Percentiles rank a stretch among this genome's conserved stretches.
phyloP scores from a whole-genome alignment of 2,113 vertebrate genomes.

The Prionailurus viverrinus region DNA sequence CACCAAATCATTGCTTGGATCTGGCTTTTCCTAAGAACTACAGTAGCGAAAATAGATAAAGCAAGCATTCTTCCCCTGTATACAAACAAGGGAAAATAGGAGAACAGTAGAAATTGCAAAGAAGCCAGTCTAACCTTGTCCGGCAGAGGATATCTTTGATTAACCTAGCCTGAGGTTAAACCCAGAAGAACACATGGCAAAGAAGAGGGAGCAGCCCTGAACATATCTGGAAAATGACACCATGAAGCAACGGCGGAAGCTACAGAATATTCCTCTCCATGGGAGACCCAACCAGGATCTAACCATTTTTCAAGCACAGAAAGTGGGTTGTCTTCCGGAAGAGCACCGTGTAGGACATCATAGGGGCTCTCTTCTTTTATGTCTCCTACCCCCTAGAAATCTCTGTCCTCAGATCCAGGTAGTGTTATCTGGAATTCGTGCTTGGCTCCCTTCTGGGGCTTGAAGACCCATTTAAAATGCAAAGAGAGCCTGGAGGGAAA shows the following conservation, averaged over 20 bases:
- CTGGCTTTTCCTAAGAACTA: constrained; percentile 13
- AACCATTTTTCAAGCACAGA: background rate
- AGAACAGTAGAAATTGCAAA: background rate
- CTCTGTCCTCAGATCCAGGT: background rate
- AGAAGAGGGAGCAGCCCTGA: background rate
- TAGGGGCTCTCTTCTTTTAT: background rate
- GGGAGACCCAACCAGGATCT: background rate
- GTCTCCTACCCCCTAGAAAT: background rate
- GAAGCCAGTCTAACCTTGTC: background rate
- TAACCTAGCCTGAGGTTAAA: background rate
- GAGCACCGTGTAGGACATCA: background rate
- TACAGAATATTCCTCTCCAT: background rate
- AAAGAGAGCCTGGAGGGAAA: constrained; percentile 39
- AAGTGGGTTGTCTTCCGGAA: background rate
- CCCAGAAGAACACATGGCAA: background rate
- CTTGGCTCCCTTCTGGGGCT: constrained; percentile 9
- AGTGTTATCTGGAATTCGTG: constrained; percentile 9
- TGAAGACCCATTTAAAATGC: constrained; percentile 49
- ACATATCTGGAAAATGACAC: background rate
- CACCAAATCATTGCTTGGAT: background rate
- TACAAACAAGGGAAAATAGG: background rate
- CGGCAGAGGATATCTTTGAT: background rate
- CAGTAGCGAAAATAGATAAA: background rate
- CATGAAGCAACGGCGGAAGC: background rate
- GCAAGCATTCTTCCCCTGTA: background rate